These are phyloP conservation scores for Gavialis gangeticus DNA, from an alignment of 2,113 vertebrate species.

Conservation along the genomic window DNA sequence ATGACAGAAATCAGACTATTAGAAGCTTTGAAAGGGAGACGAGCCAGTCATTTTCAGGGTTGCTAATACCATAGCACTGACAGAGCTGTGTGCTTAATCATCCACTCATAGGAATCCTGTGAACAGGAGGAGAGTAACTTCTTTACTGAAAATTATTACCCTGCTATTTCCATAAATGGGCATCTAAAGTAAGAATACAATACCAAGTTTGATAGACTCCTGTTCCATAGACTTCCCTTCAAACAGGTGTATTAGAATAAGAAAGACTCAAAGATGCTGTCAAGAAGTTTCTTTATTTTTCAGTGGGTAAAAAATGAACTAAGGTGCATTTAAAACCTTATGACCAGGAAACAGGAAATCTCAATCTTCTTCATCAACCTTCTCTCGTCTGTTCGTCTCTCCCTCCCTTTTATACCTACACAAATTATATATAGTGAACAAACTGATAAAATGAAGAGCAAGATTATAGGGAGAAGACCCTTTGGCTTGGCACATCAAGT, in stretches of 20 bases:
- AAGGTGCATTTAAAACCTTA: neutral
- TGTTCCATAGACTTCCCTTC: fast-evolving
- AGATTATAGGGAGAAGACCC: neutral
- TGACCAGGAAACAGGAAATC: neutral
- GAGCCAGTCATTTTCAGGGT: no score
- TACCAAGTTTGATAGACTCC: neutral
- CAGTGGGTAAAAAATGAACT: neutral
- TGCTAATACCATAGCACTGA: no score
- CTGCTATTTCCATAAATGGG: neutral
- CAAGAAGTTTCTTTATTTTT: neutral
- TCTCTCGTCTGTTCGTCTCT: neutral
- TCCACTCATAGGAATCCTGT: neutral
- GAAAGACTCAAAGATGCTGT: neutral
- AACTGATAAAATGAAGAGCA: neutral
- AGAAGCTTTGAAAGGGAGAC: neutral
- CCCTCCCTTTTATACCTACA: fast-evolving
- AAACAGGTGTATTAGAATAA: neutral
- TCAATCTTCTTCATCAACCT: neutral
- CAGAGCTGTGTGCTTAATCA: no score
- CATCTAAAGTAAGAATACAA: fast-evolving
- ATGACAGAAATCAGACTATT: neutral
- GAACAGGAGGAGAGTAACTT: neutral
- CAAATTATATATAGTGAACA: fast-evolving
- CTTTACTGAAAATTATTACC: neutral
- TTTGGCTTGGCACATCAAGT: neutral